phyloP scores from a whole-genome alignment of 1,140 invertebrate genomes.

The Drosophila nasuta region DNA sequence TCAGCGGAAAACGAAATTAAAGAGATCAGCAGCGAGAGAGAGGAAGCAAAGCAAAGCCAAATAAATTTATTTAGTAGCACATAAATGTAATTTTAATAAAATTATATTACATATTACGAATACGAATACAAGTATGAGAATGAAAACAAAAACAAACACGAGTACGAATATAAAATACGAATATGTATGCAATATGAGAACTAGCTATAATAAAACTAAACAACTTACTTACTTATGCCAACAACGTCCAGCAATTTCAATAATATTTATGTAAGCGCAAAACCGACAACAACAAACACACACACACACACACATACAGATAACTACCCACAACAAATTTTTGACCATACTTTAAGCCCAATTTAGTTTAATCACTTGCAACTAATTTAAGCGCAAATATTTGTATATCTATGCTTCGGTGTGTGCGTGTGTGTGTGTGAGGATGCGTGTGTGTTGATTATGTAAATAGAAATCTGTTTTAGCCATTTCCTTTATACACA shows the following conservation, averaged over 20 bases:
- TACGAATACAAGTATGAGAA: conserved; percentile 20
- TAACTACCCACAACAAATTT: conserved; percentile 12
- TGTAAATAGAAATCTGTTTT: conserved; percentile 63
- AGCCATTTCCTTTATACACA: conserved; percentile 11
- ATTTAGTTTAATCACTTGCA: conserved; percentile 73
- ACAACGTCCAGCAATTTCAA: conserved; percentile 80
- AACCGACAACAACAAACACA: conserved; percentile 34
- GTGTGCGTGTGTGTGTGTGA: conserved; percentile 13
- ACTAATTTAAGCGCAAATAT: conserved; percentile 62
- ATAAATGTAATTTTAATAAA: conserved; percentile 75
- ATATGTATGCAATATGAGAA: conserved; percentile 34
- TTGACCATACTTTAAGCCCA: conserved; percentile 71
- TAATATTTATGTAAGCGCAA: conserved; percentile 73
- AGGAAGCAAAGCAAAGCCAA: conserved; percentile 66
- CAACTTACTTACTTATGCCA: conserved; percentile 81
- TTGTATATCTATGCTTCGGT: conserved; percentile 16
- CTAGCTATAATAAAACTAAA: conserved; percentile 64
- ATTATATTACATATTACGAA: conserved; percentile 50
- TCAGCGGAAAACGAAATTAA: conserved; percentile 30
- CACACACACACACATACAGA: conserved; percentile 16
- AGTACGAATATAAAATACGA: conserved; percentile 18
- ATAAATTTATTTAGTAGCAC: conserved; percentile 75
- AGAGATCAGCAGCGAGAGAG: conserved; percentile 4
- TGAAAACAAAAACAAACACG: conserved; percentile 20
- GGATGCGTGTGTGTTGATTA: conserved; percentile 33